phyloP scores from a whole-genome alignment of 2,113 vertebrate genomes.

The Microtus richardsoni region DNA sequence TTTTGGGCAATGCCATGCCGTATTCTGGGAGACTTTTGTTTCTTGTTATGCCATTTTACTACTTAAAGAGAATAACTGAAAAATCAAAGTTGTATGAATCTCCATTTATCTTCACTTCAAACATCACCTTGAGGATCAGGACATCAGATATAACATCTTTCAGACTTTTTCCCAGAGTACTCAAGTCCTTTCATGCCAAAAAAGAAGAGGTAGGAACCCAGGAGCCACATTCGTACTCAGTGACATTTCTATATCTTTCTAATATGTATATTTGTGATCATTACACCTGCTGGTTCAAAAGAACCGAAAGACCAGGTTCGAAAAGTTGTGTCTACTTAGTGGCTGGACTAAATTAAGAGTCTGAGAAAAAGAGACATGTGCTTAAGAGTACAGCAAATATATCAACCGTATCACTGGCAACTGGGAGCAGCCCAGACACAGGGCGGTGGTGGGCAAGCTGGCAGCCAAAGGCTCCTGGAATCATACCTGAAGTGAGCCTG shows the following conservation, averaged over 20 bases:
- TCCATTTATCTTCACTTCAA: constrained; percentile 59
- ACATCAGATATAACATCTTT: constrained; percentile 45
- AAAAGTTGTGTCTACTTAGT: constrained; percentile 50
- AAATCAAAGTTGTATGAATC: constrained; percentile 34
- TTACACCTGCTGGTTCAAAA: constrained; percentile 47
- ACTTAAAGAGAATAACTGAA: constrained; percentile 37
- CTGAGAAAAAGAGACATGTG: constrained; percentile 21
- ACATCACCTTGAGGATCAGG: constrained; percentile 41
- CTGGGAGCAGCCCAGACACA: not conserved
- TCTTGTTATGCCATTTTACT: constrained; percentile 52
- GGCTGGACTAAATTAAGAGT: constrained; percentile 21
- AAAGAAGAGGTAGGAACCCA: constrained; percentile 32
- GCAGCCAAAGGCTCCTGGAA: not conserved
- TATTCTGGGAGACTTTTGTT: not conserved
- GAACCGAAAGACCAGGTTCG: constrained; percentile 26
- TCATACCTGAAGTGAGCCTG: not conserved
- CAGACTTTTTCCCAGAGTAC: not conserved
- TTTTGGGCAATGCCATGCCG: constrained; percentile 47
- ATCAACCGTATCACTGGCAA: not conserved
- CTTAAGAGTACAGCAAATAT: constrained; percentile 30
- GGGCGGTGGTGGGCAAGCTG: not conserved
- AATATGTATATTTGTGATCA: constrained; percentile 25
- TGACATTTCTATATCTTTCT: constrained; percentile 41
- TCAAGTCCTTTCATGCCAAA: constrained; percentile 44
- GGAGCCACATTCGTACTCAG: constrained; percentile 6